These are phyloP conservation scores for Acanthiza pusilla DNA, from an alignment of 2,797 vertebrate species.

Conservation along the genomic window DNA sequence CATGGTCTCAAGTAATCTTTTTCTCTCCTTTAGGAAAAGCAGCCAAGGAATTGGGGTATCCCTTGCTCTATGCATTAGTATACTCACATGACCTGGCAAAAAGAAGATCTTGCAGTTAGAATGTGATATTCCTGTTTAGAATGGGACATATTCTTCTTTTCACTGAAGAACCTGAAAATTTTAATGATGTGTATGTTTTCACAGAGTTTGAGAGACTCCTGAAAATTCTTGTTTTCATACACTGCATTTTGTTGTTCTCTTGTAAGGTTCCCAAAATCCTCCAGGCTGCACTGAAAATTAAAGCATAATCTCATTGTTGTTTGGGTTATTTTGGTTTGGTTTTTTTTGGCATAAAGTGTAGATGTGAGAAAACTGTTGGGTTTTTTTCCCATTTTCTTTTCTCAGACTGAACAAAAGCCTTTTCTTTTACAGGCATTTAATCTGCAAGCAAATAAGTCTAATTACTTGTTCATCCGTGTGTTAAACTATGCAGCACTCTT, in stretches of 20 bases:
- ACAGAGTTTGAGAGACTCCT: background rate
- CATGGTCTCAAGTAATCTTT: background rate
- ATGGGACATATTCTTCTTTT: background rate
- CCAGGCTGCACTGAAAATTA: background rate
- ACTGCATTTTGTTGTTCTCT: background rate
- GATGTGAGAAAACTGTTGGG: background rate
- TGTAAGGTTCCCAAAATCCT: background rate
- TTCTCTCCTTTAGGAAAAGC: background rate
- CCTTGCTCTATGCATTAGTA: background rate
- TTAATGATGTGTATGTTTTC: background rate
- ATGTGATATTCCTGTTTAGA: background rate
- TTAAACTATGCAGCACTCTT: constrained; percentile 1
- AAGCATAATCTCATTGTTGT: background rate
- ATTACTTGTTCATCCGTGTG: constrained; percentile 31
- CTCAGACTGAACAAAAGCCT: background rate
- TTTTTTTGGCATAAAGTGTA: background rate
- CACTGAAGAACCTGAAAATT: background rate
- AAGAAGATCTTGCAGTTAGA: background rate
- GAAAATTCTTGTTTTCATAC: background rate
- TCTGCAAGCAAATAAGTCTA: background rate
- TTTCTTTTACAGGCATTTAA: constrained; percentile 37
- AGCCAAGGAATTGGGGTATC: background rate
- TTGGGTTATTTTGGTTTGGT: background rate
- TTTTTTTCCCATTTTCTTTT: background rate
- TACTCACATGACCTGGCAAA: background rate